Base-by-base conservation (phyloP, 2,888 invertebrate species). In the Chydorus sphaericus region DNA sequence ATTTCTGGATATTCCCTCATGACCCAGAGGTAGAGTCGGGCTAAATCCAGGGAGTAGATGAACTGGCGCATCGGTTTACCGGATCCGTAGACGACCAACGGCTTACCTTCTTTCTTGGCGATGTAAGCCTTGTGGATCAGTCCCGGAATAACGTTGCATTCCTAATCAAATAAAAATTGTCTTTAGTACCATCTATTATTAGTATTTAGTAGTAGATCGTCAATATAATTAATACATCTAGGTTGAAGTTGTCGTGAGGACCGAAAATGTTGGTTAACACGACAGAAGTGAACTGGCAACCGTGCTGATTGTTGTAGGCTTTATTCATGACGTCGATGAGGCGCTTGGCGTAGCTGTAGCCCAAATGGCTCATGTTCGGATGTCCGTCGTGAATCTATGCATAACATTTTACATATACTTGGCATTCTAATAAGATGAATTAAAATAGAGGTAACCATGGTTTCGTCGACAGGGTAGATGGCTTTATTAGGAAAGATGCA, bases 401-500 rank as follows among this genome's bases (percentile, higher is more conserved):
- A n/a, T n/a, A n/a, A n/a, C n/a, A 50, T 74, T 68, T 37, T 61
- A 59, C 59, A 58, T 61, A 61, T 60, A 50, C 31, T 26, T 29
- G 14, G 11, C 8, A 53, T 48, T 55, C 20, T 7, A 11, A 33
- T n/a, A 11, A n/a, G n/a, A 33, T 11, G n/a, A 33, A 11, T 33
- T 33, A 33, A 33, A 11, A n/a, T n/a, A 33, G 36, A 48, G 62
- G 68, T 67, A 69, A 94, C 91, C 97, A 97, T 97, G 1, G 87
- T 87, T 74, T 98, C 98, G 70, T 97, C 89, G 60, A 98, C 96
- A 0, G 98, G 98, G 72, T 98, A 99, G 1, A 81, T 79, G 0
- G 93, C 94, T 69, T 96, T 89, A 67, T 99, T 94, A 0, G 98
- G 98, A 69, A 98, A 98, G 63, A 99, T 96, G 67, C 98, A 98